A percentile compares a stretch with the other conserved stretches of the same genome.
Evolutionary conservation across 2,113 vertebrate species (phyloP).

Genomic region (Grammomys surdaster): DNA sequence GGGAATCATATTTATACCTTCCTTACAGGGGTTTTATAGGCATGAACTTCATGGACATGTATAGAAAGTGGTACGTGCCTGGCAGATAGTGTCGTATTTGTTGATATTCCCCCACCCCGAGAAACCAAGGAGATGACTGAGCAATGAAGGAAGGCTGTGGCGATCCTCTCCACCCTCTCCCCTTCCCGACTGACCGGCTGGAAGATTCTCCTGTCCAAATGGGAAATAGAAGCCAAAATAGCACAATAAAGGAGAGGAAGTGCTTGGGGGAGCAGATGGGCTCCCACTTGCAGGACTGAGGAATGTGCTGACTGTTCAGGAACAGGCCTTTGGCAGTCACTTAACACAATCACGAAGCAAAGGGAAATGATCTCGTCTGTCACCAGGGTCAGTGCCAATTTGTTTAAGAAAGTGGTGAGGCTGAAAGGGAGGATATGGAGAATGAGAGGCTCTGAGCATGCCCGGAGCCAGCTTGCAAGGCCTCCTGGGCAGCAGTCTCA

Average conservation of each 20-base stretch:
- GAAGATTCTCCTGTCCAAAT: constrained; percentile 77
- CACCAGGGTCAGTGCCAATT: constrained; percentile 74
- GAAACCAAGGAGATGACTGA: constrained; percentile 60
- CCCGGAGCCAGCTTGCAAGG: constrained; percentile 16
- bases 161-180: constrained; percentile 44
- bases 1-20: neutral
- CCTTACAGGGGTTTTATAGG: neutral
- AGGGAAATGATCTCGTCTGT: constrained; percentile 79
- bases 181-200: constrained; percentile 46
- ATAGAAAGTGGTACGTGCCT: neutral
- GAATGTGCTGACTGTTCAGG: constrained; percentile 83
- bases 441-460: constrained; percentile 15
- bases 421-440: constrained; percentile 62
- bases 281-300: constrained; percentile 64
- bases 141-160: constrained; percentile 39
- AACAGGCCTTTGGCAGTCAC: constrained; percentile 75
- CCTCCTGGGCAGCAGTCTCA: neutral
- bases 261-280: constrained; percentile 68
- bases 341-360: constrained; percentile 75
- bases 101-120: constrained; percentile 57
- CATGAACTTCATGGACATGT: neutral
- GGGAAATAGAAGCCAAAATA: constrained; percentile 77
- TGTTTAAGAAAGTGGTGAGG: constrained; percentile 73
- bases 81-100: neutral
- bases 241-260: constrained; percentile 82